These are phyloP conservation scores for Drosophila mimetica DNA, from an alignment of 2,888 invertebrate genomes.

Conservation along the genomic window DNA sequence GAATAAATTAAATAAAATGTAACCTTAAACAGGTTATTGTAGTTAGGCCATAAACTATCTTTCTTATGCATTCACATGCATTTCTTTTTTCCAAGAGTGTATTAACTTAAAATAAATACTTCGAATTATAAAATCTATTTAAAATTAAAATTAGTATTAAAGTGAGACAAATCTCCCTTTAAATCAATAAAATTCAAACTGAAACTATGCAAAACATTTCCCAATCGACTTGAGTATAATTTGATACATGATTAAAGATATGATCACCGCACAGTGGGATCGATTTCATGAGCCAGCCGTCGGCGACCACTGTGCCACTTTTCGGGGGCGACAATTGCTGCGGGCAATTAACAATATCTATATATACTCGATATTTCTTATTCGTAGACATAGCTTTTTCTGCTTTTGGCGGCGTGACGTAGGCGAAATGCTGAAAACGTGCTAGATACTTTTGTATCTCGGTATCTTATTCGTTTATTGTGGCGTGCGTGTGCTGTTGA, in stretches of 20 bases:
- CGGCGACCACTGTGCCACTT: constrained; percentile 21
- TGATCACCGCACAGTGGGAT: constrained; percentile 7
- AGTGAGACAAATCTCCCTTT: too few relatives aligned
- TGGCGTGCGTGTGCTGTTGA: constrained; percentile 46
- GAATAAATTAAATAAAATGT: not conserved
- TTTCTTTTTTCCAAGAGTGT: not conserved
- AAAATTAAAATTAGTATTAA: too few relatives aligned
- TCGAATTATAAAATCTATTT: too few relatives aligned
- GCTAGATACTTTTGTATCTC: constrained; percentile 59
- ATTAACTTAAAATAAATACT: too few relatives aligned
- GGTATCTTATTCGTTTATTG: constrained; percentile 34
- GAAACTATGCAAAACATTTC: not conserved
- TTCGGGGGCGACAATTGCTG: constrained; percentile 62
- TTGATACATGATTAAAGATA: not conserved
- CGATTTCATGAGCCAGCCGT: not conserved
- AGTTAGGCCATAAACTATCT: not conserved
- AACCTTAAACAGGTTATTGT: not conserved
- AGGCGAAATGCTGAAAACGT: constrained; percentile 66
- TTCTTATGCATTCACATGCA: not conserved
- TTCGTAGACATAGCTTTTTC: constrained; percentile 33
- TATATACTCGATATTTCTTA: constrained; percentile 41
- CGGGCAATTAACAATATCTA: constrained; percentile 64
- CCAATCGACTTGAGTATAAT: not conserved
- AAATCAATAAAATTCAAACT: too few relatives aligned
- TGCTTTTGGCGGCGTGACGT: constrained; percentile 73